Evolutionary conservation across 1,140 invertebrate genomes (phyloP).

Genomic region (Zaprionus tsacasi): DNA sequence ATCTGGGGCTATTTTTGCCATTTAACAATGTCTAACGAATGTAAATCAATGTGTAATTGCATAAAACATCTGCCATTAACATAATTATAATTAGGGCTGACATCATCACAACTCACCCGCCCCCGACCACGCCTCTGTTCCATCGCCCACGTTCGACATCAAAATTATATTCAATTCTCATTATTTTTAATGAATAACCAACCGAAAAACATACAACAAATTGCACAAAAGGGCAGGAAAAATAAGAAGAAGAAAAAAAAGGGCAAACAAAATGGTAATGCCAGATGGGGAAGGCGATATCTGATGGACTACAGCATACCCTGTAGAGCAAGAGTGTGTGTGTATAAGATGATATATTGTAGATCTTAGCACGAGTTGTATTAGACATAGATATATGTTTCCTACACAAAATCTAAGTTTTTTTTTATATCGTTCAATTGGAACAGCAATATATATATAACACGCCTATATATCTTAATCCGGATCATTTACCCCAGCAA

Average conservation of each 20-base stretch:
- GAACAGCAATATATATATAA: background rate
- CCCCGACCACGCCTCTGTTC: background rate
- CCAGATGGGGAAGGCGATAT: background rate
- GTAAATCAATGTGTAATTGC: conserved; percentile 58
- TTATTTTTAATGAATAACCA: conserved; percentile 64
- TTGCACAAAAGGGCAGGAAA: conserved; percentile 10
- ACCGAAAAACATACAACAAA: conserved; percentile 32
- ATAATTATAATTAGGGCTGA: conserved; percentile 74
- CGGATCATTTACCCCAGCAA: too few species aligned
- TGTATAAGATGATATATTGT: background rate
- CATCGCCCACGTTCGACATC: conserved; percentile 10
- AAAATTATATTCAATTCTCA: conserved; percentile 70
- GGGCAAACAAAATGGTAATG: conserved; percentile 7
- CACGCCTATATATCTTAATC: too few species aligned
- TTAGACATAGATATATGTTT: too few species aligned
- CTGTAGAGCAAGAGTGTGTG: background rate
- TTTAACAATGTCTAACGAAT: conserved; percentile 38
- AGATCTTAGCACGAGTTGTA: too few species aligned
- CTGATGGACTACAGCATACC: background rate
- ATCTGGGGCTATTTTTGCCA: conserved; percentile 21
- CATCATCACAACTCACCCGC: conserved; percentile 57
- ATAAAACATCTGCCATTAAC: conserved; percentile 66
- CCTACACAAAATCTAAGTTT: too few species aligned
- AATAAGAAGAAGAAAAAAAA: background rate
- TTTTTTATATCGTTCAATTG: background rate